Evolutionary conservation across 2,113 vertebrate species (phyloP).

Genomic region (Platysteira castanea): DNA sequence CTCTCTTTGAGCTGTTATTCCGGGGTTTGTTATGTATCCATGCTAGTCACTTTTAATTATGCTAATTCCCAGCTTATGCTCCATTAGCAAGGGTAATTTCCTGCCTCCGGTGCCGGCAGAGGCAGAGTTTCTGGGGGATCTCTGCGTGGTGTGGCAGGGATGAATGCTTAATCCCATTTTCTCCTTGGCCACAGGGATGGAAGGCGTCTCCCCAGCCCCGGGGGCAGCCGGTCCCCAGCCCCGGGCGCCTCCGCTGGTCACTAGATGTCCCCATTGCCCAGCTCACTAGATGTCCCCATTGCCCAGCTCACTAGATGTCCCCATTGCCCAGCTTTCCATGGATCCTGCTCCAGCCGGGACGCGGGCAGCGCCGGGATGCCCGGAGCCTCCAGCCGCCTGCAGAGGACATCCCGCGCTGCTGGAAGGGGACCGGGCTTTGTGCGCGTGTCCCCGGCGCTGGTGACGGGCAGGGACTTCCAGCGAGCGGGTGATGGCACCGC

Average conservation of each 20-base stretch:
- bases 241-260: not conserved
- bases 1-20: not conserved
- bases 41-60: conserved; percentile 32
- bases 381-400: not conserved
- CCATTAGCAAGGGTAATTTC: conserved; percentile 14
- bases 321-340: not conserved
- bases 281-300: conserved; percentile 49
- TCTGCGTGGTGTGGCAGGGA: not conserved
- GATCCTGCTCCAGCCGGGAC: not conserved
- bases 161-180: not conserved
- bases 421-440: not conserved
- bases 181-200: not conserved
- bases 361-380: not conserved
- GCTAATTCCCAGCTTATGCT: not conserved
- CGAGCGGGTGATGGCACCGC: not conserved
- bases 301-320: conserved; percentile 62
- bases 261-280: conserved; percentile 42
- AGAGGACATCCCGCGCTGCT: not conserved
- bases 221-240: fast-evolving
- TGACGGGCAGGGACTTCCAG: not conserved
- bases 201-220: not conserved
- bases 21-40: not conserved
- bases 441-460: fast-evolving
- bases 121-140: not conserved
- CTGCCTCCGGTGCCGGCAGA: not conserved